Evolutionary conservation across 2,113 vertebrate species (phyloP), one percentile per base, ranked within the genome.

Genomic region (Actinemys pallida): DNA sequence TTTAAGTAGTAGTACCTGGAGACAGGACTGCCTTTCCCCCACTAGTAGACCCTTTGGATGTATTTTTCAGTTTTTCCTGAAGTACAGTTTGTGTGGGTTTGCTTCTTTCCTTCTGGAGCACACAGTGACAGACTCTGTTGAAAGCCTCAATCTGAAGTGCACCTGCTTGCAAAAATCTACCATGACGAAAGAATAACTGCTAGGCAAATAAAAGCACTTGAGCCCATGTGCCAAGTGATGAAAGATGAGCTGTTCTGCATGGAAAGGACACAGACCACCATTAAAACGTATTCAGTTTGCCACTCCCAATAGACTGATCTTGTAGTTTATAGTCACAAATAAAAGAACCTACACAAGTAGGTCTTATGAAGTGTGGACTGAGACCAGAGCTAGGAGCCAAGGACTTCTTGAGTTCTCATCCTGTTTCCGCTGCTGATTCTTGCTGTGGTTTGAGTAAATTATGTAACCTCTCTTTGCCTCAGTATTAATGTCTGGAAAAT

Each of bases 31-130:
- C 59, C 11, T 2, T 91, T 53, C 24, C 59, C 81, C 89, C 57
- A 42, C 25, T 78, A 80, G 56, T 20, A 4, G 52, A 20, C 57
- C 65, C 5, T 39, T 20, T 69, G 53, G 29, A 31, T 91, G 29
- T 72, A 0, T 94, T 90, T 93, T 39, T 56, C 69, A 16, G 54
- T 69, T 39, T 50, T 86, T 83, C 50, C 79, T 91, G 35, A 31
- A 22, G 45, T 31, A 90, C 14, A 53, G 19, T 0, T 35, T 39
- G 16, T 0, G 0, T 53, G 0, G 56, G 0, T 90, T 31, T 87
- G 39, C 8, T 56, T 39, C 31, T 35, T 86, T 39, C 53, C 31
- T 27, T 52, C 35, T 39, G n/a, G n/a, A 22, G 65, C 8, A 10
- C n/a, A 11, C 6, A 31, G 42, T 25, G 29, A 50, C 3, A 80